Base-by-base conservation (phyloP, 1,140 invertebrate genomes). In the Asobara japonica region DNA sequence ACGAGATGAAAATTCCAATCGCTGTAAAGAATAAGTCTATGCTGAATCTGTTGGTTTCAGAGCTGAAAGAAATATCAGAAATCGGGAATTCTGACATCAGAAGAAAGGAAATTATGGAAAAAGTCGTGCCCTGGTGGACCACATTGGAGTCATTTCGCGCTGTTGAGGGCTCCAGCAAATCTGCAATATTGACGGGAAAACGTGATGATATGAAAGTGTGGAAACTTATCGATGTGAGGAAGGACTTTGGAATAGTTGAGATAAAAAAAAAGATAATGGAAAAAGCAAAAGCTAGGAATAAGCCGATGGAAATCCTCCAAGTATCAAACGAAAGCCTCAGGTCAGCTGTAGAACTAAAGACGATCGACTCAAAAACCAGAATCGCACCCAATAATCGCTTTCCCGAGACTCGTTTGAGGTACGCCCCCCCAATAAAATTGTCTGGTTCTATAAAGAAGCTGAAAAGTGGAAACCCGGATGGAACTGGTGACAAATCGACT, bases 1-100 rank as follows among this genome's bases (percentile, higher is more conserved):
- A 79, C 5, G 80, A 82, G 60, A 80, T 82, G 29, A 73, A 77
- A 41, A 75, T 82, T 29, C 74, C 70, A 11, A 65, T 70, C 27
- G 41, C 11, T 68, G 45, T 30, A 30, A 48, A 51, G 18, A 70
- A 31, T 20, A 0, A 25, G 5, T 74, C 74, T 0, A 64, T 72
- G 20, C 11, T 79, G 36, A 79, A 78, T 16, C 61, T 76, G 5
- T 70, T 67, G 7, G 76, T 79, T 48, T 68, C 69, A 7, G 76
- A 74, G 61, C 71, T 11, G 30, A 75, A 0, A 13, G 2, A 16
- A 16, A 16, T 25, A 56, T 1, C 22, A 56, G 22, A 56, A 22
- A 56, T 3, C 31, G 65, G 36, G 31, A 20, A 11, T 30, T 10
- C 36, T 13, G 22, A 5, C 4, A 56, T 11, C 7, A 45, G 41